These are phyloP conservation scores for Dynastes maya DNA, from an alignment of 2,888 invertebrate genomes.

Conservation along the genomic window DNA sequence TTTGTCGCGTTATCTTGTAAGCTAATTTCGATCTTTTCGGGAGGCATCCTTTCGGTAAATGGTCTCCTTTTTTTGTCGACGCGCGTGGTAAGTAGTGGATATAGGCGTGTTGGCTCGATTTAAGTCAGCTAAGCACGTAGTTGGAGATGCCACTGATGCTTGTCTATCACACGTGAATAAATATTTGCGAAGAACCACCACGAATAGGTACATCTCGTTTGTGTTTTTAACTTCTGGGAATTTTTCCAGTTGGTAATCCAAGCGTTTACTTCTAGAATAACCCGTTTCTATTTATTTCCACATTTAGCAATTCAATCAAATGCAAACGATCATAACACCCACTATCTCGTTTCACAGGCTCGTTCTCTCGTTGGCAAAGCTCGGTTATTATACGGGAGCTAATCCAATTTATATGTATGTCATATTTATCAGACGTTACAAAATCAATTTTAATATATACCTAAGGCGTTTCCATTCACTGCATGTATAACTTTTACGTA, in stretches of 20 bases:
- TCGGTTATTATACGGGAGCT: neutral
- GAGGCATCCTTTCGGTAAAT: slow-evolving; percentile 19
- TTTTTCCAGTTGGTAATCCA: neutral
- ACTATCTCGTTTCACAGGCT: neutral
- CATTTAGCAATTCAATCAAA: neutral
- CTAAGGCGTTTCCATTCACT: slow-evolving; percentile 15
- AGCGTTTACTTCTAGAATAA: neutral
- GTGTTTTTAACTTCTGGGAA: neutral
- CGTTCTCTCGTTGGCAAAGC: neutral
- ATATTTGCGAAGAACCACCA: slow-evolving; percentile 36
- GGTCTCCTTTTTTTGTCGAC: slow-evolving; percentile 3
- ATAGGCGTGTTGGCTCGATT: slow-evolving; percentile 25
- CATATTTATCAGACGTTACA: slow-evolving; percentile 3
- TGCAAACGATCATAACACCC: neutral
- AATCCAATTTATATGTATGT: slow-evolving; percentile 11
- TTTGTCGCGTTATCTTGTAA: slow-evolving; percentile 41
- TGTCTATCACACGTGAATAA: slow-evolving; percentile 43
- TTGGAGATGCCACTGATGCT: slow-evolving; percentile 34
- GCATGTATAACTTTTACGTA: neutral
- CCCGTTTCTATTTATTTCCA: neutral
- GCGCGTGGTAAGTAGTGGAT: slow-evolving; percentile 11
- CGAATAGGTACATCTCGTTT: neutral
- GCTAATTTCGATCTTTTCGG: slow-evolving; percentile 44
- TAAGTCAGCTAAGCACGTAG: slow-evolving; percentile 13
- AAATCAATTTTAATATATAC: slow-evolving; percentile 23